phyloP scores from a whole-genome alignment of 2,113 vertebrate genomes.

The Polyodon spathula region DNA sequence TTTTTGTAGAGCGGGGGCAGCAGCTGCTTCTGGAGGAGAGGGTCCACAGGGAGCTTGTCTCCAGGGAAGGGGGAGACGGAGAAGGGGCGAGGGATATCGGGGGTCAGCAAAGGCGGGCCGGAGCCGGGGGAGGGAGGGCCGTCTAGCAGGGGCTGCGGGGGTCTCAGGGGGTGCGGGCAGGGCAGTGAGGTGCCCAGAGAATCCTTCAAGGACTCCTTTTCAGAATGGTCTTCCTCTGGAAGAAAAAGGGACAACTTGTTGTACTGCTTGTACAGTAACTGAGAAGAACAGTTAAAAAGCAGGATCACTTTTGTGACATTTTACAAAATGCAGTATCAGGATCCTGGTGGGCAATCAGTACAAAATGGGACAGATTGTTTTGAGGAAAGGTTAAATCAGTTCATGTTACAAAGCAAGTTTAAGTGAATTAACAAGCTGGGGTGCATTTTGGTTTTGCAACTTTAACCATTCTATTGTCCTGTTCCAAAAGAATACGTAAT shows the following conservation, averaged over 20 bases:
- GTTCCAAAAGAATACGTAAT: too few relatives aligned
- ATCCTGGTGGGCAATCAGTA: too few relatives aligned
- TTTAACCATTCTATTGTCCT: too few relatives aligned
- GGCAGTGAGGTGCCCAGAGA: slow-evolving; percentile 55
- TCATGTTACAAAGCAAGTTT: too few relatives aligned
- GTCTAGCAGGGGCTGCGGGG: slow-evolving; percentile 41
- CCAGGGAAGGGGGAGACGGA: slow-evolving; percentile 64
- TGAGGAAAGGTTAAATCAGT: too few relatives aligned
- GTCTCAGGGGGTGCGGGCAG: slow-evolving; percentile 64
- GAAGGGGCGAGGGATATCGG: slow-evolving; percentile 62
- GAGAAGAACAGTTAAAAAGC: too few relatives aligned
- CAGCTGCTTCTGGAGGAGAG: slow-evolving; percentile 65
- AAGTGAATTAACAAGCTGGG: too few relatives aligned
- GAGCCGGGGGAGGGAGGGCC: slow-evolving; percentile 26
- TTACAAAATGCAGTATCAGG: too few relatives aligned
- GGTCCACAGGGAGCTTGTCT: slow-evolving; percentile 62
- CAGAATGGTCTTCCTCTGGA: slow-evolving; percentile 77
- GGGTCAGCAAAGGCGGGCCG: slow-evolving; percentile 7
- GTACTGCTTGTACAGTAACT: too few relatives aligned
- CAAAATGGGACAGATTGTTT: too few relatives aligned
- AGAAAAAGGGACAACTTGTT: slow-evolving; percentile 10
- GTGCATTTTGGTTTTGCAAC: too few relatives aligned
- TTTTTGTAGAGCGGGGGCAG: slow-evolving; percentile 71
- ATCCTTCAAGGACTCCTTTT: slow-evolving; percentile 68
- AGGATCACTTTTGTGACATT: too few relatives aligned